These are phyloP conservation scores for Brienomyrus longianalis DNA, from an alignment of 2,113 vertebrate genomes.

Conservation along the genomic window DNA sequence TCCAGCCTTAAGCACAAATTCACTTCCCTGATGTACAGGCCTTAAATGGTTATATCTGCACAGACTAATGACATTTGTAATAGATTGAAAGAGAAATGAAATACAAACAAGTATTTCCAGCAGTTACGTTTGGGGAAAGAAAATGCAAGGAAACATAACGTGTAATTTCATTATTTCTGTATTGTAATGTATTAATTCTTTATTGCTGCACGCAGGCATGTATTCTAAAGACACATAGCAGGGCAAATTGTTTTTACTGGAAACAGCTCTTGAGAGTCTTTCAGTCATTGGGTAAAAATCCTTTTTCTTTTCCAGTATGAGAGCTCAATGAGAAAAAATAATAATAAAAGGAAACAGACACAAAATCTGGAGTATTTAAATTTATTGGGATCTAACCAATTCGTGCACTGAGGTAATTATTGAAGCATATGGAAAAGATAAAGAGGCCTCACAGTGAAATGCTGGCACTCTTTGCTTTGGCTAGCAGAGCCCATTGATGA, in stretches of 20 bases:
- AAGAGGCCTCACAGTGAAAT: neutral
- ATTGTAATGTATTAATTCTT: neutral
- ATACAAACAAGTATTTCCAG: neutral
- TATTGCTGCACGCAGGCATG: neutral
- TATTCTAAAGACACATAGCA: neutral
- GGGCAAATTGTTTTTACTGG: neutral
- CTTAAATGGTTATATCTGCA: neutral
- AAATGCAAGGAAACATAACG: neutral
- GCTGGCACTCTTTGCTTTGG: neutral
- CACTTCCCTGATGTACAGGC: neutral
- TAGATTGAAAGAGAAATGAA: neutral
- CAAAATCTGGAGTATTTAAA: neutral
- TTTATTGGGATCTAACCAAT: neutral
- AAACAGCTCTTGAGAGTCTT: neutral
- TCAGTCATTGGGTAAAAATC: neutral
- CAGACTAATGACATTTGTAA: neutral
- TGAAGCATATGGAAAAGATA: constrained; percentile 38
- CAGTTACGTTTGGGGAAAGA: neutral
- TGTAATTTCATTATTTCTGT: neutral
- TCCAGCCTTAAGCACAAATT: neutral
- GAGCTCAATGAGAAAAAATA: neutral
- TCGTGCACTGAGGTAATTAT: constrained; percentile 26
- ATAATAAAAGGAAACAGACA: neutral
- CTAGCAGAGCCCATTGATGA: neutral
- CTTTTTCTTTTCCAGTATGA: neutral